phyloP scores from a whole-genome alignment of 2,113 vertebrate genomes.

The Talpa occidentalis region DNA sequence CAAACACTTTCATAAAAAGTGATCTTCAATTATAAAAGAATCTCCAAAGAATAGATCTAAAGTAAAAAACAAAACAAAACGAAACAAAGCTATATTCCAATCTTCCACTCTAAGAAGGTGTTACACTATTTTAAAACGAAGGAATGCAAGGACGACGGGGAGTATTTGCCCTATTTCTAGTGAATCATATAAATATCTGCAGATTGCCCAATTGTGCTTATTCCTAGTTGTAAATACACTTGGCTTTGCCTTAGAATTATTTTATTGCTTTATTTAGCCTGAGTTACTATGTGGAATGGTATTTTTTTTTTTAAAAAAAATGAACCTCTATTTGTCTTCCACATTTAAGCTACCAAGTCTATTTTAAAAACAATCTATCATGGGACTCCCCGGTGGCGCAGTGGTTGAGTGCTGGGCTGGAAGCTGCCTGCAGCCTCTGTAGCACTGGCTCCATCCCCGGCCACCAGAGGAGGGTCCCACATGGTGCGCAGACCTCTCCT shows the following conservation, averaged over 20 bases:
- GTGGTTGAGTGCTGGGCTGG: too few relatives aligned
- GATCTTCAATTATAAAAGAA: slow-evolving; percentile 25
- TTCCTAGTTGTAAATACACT: not conserved
- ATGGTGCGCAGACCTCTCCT: too few relatives aligned
- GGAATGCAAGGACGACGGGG: not conserved
- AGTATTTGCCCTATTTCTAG: not conserved
- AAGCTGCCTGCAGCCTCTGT: too few relatives aligned
- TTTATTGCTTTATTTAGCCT: not conserved
- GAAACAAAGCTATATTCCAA: not conserved
- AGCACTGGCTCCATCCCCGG: too few relatives aligned
- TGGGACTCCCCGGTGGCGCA: too few relatives aligned
- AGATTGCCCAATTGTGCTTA: not conserved
- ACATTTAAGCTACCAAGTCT: not conserved
- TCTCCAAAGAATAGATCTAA: not conserved
- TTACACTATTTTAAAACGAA: not conserved
- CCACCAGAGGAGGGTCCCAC: too few relatives aligned
- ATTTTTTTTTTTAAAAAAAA: not conserved
- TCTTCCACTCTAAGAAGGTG: not conserved
- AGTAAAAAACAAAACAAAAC: not conserved
- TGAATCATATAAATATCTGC: not conserved
- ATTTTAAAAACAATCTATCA: not conserved
- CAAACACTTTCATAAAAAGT: slow-evolving; percentile 26
- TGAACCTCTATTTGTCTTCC: not conserved
- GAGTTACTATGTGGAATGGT: not conserved
- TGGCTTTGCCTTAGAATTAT: not conserved